Evolutionary conservation across 2,113 vertebrate genomes (phyloP), one percentile per base, ranked within the genome.

Genomic region (Arenaria interpres): DNA sequence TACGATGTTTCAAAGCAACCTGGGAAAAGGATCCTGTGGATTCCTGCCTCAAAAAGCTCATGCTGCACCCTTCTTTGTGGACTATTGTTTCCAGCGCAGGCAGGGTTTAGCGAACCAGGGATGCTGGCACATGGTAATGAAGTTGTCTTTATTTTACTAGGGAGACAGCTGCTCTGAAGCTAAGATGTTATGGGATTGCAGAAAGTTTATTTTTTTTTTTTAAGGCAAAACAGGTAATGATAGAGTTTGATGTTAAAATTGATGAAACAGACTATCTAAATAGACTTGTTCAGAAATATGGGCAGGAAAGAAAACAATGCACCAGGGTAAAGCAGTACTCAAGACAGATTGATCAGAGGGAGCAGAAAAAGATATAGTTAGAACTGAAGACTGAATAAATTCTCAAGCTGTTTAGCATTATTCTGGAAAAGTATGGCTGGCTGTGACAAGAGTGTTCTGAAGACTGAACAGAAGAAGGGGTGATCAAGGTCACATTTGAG

Each of bases 191-290:
- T 13, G 37, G 88, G 81, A 88, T 95, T 93, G 59, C 82, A 67
- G 46, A 32, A 76, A 85, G 48, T 60, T 92, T 66, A 0, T 30
- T 51, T 56, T 67, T 62, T 51, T 62, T 64, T 72, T 87, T 96
- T 27, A 91, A 90, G 75, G 67, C 33, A 90, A 93, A 90, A 62
- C 91, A 94, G 85, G 78, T 96, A 96, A 96, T 73, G 78, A 91
- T 90, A 57, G 85, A 73, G 71, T 91, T 96, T 95, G 88, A 94
- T 95, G 89, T 93, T 93, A 74, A 83, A 92, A 95, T 80, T 96
- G 86, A 96, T 97, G 90, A 96, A 96, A 97, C 93, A 95, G 96
- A 96, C 91, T 96, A 66, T 85, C 81, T 97, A 96, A 95, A 91
- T 53, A 96, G 93, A 66, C 27, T 89, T 39, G 68, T 88, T 94